Evolutionary conservation across 2,888 invertebrate genomes (phyloP).

Genomic region (Trypoxylon attenuatum): DNA sequence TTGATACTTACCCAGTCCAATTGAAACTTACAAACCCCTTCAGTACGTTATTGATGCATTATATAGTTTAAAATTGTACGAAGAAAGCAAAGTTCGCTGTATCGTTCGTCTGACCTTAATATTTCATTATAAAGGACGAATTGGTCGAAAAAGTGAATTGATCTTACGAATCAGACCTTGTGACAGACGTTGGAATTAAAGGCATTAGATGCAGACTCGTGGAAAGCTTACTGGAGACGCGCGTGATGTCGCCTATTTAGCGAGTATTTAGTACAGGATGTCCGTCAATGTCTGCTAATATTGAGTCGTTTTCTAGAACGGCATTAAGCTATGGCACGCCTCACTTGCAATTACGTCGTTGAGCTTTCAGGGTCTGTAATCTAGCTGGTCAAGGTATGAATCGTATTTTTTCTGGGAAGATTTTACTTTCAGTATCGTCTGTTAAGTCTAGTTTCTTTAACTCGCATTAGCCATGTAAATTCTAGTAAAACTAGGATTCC

Average conservation of each 20-base stretch:
- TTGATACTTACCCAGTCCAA: too few relatives aligned
- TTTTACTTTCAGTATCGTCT: neutral
- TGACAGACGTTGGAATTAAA: too few relatives aligned
- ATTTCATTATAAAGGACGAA: too few relatives aligned
- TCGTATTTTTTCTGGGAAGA: slow-evolving; percentile 18
- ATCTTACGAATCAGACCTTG: too few relatives aligned
- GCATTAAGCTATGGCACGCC: slow-evolving; percentile 54
- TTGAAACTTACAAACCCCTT: too few relatives aligned
- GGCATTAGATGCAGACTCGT: too few relatives aligned
- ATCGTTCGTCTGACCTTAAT: too few relatives aligned
- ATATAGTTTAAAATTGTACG: slow-evolving; percentile 11
- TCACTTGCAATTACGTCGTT: slow-evolving; percentile 65
- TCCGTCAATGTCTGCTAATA: slow-evolving; percentile 62
- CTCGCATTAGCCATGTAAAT: too few relatives aligned
- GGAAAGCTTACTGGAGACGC: slow-evolving; percentile 43
- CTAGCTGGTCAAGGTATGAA: slow-evolving; percentile 18
- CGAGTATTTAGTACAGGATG: slow-evolving; percentile 68
- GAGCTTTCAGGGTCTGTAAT: slow-evolving; percentile 50
- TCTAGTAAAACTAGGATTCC: too few relatives aligned
- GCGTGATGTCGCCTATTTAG: slow-evolving; percentile 65
- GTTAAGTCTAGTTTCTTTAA: too few relatives aligned
- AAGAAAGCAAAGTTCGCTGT: neutral
- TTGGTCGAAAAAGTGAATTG: too few relatives aligned
- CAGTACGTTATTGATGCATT: too few relatives aligned
- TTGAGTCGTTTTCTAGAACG: slow-evolving; percentile 63